A percentile compares a stretch with the other conserved stretches of the same genome.
These are phyloP conservation scores for Scaptomyza tumidula DNA, from an alignment of 2,888 invertebrate species.

Conservation along the genomic window DNA sequence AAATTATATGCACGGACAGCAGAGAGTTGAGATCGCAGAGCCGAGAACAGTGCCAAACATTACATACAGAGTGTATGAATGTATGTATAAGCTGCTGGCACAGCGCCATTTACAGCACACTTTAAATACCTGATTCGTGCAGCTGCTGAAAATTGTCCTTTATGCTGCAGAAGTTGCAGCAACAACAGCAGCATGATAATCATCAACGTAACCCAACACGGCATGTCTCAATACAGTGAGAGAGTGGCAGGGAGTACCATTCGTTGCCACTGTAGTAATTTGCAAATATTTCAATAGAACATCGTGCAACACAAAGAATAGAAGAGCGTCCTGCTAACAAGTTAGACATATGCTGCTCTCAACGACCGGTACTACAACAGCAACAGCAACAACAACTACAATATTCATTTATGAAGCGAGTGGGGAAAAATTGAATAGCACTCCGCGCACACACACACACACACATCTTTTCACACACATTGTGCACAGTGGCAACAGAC, in stretches of 20 bases:
- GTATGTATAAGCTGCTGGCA: slow-evolving; percentile 39
- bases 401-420: slow-evolving; percentile 71
- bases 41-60: slow-evolving; percentile 30
- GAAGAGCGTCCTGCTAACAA: slow-evolving; percentile 44
- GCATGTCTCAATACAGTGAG: slow-evolving; percentile 3
- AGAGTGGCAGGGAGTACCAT: slow-evolving; percentile 1
- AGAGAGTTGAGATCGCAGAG: slow-evolving; percentile 15
- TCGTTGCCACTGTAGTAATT: slow-evolving; percentile 61
- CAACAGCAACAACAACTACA: slow-evolving; percentile 27
- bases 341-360: slow-evolving; percentile 49
- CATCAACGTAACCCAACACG: slow-evolving; percentile 46
- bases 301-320: slow-evolving; percentile 39
- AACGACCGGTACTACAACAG: slow-evolving; percentile 13
- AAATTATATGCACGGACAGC: slow-evolving; percentile 73
- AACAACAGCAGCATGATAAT: slow-evolving; percentile 21
- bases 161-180: slow-evolving; percentile 29
- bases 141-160: slow-evolving; percentile 58
- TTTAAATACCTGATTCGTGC: slow-evolving; percentile 73
- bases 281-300: slow-evolving; percentile 79
- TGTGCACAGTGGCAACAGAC: slow-evolving; percentile 34
- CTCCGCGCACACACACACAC: slow-evolving; percentile 17
- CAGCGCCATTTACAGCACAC: slow-evolving; percentile 61
- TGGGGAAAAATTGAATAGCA: slow-evolving; percentile 63
- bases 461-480: not conserved
- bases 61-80: slow-evolving; percentile 6